Base-by-base conservation (phyloP, 2,888 invertebrate species). In the Heteropelma amictum region DNA sequence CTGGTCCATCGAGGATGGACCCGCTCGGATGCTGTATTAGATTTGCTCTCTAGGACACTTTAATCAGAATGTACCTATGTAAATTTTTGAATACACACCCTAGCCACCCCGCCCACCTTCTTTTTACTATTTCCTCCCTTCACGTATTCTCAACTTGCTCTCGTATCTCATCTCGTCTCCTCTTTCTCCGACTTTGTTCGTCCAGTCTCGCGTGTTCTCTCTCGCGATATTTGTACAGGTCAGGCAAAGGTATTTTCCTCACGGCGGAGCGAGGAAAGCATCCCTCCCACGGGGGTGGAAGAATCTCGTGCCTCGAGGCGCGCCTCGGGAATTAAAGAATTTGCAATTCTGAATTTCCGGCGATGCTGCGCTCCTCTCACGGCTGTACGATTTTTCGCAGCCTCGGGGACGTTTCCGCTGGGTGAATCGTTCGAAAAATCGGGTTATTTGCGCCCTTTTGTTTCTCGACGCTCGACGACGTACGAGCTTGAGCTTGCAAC, bases 51-150 rank as follows among this genome's bases (percentile, higher is more conserved):
- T 86, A 85, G 89, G 87, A 88, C 87, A 88, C 87, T 88, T 89
- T 89, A 89, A 88, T 89, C 88, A 89, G 87, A 87, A 88, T 87
- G 88, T 89, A 89, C 88, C 89, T 89, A 89, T 89, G 89, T 88
- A 89, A 89, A 89, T 89, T 89, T 89, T 89, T 88, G 88, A 89
- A 88, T 86, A 88, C 87, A 89, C 87, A 88, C 86, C 81, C 84
- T 84, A 85, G 45, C 58, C 42, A 38, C 51, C 58, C 53, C 64
- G 64, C 30, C 69, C 60, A 2, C 17, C 45, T 45, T 23, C 28
- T 38, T 54, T 30, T 28, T 63, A 2, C 63, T 33, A 26, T 21
- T 17, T 60, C 42, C 6, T 12, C 12, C 17, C 23, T 28, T 12
- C 42, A 45, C 68, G 21, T 86, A 80, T 83, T 84, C 85, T 40